Base-by-base conservation (phyloP, 2,113 vertebrate species). In the Atractosteus spatula region DNA sequence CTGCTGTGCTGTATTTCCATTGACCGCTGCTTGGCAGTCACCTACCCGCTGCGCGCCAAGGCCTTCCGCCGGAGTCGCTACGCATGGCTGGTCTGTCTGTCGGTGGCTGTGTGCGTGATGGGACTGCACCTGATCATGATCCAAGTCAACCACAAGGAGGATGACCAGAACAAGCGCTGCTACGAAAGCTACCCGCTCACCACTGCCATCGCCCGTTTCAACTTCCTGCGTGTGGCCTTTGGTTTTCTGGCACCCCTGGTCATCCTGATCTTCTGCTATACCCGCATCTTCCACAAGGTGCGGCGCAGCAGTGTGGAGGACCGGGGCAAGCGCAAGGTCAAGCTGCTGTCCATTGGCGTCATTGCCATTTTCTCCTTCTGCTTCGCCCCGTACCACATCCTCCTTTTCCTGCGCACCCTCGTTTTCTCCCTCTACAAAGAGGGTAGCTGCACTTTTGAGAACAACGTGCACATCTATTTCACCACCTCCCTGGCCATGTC, bases 1-100 rank as follows among this genome's bases (percentile, higher is more conserved):
- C 80, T 93, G 54, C 89, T 93, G 62, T 93, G 91, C 78, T 90
- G 89, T 14, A 92, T 93, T 79, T 93, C 92, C 0, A 77, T 92
- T 42, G 92, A 93, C 74, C 91, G 92, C 71, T 92, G 88, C 80
- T 77, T 93, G 62, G 83, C 88, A 3, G 79, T 93, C 66, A 88
- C 74, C 16, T 88, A 78, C 66, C 92, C 92, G 0, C 75, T 93
- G 3, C 82, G 63, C 67, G 83, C 76, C 71, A 89, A 85, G 76
- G 66, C 73, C 4, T 66, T 83, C n/a, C 86, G 88, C 0, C 81
- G 83, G 0, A 77, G 75, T 0, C 43, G 73, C n/a, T 88, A 79
- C 4, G 88, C 88, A 55, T 91, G 90, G 87, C 0, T 59, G 0
- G 78, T 87, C 74, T 89, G 88, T 29, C 4, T 8, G 0, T 0